These are phyloP conservation scores for Cyclura pinguis DNA, from an alignment of 2,797 vertebrate species.

Conservation along the genomic window DNA sequence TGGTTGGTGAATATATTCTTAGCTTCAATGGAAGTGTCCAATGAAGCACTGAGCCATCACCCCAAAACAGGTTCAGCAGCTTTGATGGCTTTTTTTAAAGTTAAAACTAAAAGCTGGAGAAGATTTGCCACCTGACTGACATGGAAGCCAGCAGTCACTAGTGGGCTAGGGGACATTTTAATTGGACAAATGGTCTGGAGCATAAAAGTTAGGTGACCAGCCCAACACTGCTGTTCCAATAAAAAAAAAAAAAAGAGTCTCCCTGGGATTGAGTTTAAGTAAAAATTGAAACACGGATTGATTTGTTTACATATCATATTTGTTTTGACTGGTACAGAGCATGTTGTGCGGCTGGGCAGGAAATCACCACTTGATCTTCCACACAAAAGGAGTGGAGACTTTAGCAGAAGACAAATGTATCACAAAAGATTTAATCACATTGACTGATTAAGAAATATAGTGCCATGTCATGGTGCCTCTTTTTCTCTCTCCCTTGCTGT, in stretches of 20 bases:
- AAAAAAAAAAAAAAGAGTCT: neutral
- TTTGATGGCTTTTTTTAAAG: too few relatives aligned
- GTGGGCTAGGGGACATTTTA: neutral
- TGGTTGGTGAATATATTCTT: too few relatives aligned
- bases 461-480: neutral
- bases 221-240: neutral
- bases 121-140: too few relatives aligned
- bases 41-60: too few relatives aligned
- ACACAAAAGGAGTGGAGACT: neutral
- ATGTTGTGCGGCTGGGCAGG: neutral
- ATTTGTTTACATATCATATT: neutral
- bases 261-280: neutral
- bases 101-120: too few relatives aligned
- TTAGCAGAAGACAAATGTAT: neutral
- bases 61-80: too few relatives aligned
- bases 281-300: neutral
- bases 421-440: slow-evolving; percentile 4
- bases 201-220: neutral
- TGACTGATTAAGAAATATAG: neutral
- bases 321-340: neutral
- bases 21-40: too few relatives aligned
- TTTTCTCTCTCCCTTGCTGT: neutral
- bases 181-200: neutral
- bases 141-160: neutral
- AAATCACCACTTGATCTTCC: neutral